Evolutionary conservation across 2,113 vertebrate species (phyloP).

Genomic region (Columba janthina): DNA sequence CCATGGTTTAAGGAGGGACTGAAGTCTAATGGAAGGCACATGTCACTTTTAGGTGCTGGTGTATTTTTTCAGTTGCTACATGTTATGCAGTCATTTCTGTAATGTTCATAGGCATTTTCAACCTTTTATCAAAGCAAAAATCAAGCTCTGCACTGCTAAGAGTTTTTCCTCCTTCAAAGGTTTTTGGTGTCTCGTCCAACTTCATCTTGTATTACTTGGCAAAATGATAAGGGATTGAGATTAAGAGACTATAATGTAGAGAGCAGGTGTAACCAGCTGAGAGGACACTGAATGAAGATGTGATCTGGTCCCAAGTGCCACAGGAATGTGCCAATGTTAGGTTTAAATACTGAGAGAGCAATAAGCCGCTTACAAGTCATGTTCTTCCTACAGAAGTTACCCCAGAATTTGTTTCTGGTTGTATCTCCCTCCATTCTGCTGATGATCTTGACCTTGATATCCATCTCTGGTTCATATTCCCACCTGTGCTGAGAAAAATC

Average conservation of each 20-base stretch:
- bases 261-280: background rate
- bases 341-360: background rate
- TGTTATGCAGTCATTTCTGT: background rate
- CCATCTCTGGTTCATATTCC: background rate
- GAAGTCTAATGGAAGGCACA: background rate
- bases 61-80: background rate
- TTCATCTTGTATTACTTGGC: background rate
- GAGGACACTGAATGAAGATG: fast-evolving
- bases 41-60: background rate
- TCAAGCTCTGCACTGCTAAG: background rate
- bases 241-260: fast-evolving
- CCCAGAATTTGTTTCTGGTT: background rate
- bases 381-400: background rate
- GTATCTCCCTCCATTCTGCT: fast-evolving
- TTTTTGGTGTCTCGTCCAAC: background rate
- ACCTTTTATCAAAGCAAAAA: background rate
- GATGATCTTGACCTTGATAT: background rate
- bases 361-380: background rate
- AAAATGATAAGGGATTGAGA: background rate
- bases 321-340: background rate
- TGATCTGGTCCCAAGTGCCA: background rate
- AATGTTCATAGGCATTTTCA: background rate
- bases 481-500: background rate
- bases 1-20: background rate
- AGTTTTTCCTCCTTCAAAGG: background rate